Evolutionary conservation across 2,888 invertebrate genomes (phyloP).

Genomic region (Erpobdella octoculata): DNA sequence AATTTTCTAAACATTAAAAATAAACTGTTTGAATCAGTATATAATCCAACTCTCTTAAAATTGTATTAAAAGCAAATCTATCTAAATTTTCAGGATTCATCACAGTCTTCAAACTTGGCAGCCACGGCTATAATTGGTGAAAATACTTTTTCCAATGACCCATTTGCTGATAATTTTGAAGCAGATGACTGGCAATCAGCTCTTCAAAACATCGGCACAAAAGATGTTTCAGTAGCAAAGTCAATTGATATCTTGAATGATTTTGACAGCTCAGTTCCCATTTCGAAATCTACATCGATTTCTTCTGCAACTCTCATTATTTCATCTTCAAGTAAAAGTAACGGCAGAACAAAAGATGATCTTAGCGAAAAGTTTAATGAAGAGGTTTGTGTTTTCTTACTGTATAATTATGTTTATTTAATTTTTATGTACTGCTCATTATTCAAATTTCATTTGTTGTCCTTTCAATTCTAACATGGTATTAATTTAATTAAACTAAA

Average conservation of each 20-base stretch:
- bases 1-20: no score
- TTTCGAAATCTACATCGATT: neutral
- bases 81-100: neutral
- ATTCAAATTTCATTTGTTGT: no score
- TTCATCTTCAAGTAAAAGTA: neutral
- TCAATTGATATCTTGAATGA: neutral
- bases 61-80: no score
- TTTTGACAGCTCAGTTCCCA: neutral
- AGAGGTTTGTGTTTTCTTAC: no score
- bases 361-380: no score
- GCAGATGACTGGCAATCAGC: slow-evolving; percentile 25
- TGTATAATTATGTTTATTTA: no score
- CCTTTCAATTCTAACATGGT: no score
- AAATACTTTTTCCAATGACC: neutral
- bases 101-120: neutral
- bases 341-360: neutral
- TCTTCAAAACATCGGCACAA: neutral
- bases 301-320: neutral
- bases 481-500: no score
- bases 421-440: no score
- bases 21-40: neutral
- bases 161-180: slow-evolving; percentile 6
- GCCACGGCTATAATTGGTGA: neutral
- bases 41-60: neutral
- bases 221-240: neutral